A percentile compares a stretch with the other conserved stretches of the same genome.
Conservation (phyloP, 2,113 vertebrate genomes). For the Mustelus asterias region DNA sequence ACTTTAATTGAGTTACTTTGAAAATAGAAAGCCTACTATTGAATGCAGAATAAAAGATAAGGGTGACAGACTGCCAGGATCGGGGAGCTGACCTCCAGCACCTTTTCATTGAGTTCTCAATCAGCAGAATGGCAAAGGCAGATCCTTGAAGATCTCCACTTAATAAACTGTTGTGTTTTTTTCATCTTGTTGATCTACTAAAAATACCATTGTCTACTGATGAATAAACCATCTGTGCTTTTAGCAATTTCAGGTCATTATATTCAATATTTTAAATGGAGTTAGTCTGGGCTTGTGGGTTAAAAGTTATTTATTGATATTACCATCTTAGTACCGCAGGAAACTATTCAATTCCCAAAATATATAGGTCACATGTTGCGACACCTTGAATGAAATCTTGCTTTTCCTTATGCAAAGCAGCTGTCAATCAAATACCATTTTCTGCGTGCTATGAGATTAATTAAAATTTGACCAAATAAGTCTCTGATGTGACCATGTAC, state of each 20-base stretch:
- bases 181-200: not conserved
- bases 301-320: not conserved
- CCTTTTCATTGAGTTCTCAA: not conserved
- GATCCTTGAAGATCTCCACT: not conserved
- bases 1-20: constrained; percentile 6
- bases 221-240: not conserved
- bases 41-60: not conserved
- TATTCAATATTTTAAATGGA: not conserved
- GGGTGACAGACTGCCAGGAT: not conserved
- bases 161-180: not conserved
- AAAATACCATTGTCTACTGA: not conserved
- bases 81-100: not conserved
- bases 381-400: not conserved
- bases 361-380: not conserved
- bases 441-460: not conserved
- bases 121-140: not conserved
- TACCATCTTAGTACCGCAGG: not conserved
- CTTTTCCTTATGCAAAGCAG: not conserved
- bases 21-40: not conserved
- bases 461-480: not conserved
- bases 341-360: not conserved
- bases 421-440: not conserved
- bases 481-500: not conserved
- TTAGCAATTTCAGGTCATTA: not conserved
- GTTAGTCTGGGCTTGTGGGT: not conserved